Base-by-base conservation (phyloP, 2,113 vertebrate species). In the Chaetops frenatus region DNA sequence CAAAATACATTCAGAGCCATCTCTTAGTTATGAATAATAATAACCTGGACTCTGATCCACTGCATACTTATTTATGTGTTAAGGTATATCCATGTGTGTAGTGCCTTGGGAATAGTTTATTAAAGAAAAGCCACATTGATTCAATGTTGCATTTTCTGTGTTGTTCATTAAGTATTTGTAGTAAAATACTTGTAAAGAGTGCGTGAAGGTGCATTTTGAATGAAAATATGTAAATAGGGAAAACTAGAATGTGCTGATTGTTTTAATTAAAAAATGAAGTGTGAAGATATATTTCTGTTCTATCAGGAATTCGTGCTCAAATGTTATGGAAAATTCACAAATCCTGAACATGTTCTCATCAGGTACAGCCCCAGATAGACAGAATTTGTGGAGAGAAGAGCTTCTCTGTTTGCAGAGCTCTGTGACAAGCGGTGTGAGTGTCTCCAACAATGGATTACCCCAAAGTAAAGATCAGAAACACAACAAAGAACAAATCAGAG, bases 341-440 rank as follows among this genome's bases (percentile, higher is more conserved):
- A 14, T 50, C 58, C 60, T 78, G 67, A 23, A 11, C 15, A 1
- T 1, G 23, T 81, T 64, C 61, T 56, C 48, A 8, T 47, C 44
- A 2, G 3, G 17, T 17, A 8, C 3, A 2, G 44, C 36, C 81
- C 6, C 19, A 60, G 36, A 12, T 4, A 16, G 1, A 9, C 13
- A 25, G 15, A 4, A 40, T 48, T 47, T 18, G 17, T 35, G 31
- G 61, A 51, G 31, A 4, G 23, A 69, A 11, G 60, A 45, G 22
- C 16, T 72, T 16, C 36, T 29, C 25, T 18, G 10, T 35, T 29
- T 31, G 56, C 78, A 50, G 2, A 61, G 60, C 21, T 15, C 35
- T 65, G 11, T n/a, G 45, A 19, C 5, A n/a, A 38, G 38, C n/a
- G 42, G 76, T 31, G 67, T 3, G 53, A 81, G 28, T 11, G 57